Conservation (phyloP, 2,888 invertebrate genomes). For the Homarus gammarus region DNA sequence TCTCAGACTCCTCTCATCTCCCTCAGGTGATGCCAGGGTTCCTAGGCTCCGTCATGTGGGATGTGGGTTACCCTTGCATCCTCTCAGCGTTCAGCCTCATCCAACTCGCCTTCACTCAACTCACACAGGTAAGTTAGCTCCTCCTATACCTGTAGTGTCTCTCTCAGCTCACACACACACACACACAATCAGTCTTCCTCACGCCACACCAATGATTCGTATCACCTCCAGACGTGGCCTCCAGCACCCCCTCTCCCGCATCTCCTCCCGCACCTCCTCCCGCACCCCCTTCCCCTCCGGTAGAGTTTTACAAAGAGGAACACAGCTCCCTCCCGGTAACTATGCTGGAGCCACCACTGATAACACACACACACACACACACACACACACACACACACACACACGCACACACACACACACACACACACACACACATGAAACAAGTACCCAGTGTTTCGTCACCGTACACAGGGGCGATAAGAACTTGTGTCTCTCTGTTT, state of each 20-base stretch:
- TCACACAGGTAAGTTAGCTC: constrained; percentile 81
- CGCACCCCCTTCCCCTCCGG: too few species aligned
- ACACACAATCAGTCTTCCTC: too few species aligned
- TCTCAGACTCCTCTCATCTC: too few species aligned
- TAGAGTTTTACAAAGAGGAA: neutral
- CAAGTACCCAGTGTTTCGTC: too few species aligned
- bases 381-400: neutral
- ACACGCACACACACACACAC: constrained; percentile 14
- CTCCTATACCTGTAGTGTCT: neutral
- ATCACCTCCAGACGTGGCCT: neutral
- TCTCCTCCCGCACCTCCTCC: too few species aligned
- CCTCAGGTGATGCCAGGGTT: constrained; percentile 81
- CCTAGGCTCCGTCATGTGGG: constrained; percentile 82
- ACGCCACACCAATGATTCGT: neutral
- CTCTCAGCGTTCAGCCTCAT: constrained; percentile 83
- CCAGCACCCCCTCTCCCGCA: neutral
- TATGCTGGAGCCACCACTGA: too few species aligned
- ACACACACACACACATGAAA: constrained; percentile 6
- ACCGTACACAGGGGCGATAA: too few species aligned
- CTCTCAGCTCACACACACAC: neutral
- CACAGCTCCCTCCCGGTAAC: too few species aligned
- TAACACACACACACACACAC: too few species aligned
- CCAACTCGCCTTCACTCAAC: constrained; percentile 82
- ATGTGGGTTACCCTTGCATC: constrained; percentile 82
- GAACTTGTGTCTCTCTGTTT: too few species aligned